These are phyloP conservation scores for Coptodon rendalli DNA, from an alignment of 2,113 vertebrate genomes.

Conservation along the genomic window DNA sequence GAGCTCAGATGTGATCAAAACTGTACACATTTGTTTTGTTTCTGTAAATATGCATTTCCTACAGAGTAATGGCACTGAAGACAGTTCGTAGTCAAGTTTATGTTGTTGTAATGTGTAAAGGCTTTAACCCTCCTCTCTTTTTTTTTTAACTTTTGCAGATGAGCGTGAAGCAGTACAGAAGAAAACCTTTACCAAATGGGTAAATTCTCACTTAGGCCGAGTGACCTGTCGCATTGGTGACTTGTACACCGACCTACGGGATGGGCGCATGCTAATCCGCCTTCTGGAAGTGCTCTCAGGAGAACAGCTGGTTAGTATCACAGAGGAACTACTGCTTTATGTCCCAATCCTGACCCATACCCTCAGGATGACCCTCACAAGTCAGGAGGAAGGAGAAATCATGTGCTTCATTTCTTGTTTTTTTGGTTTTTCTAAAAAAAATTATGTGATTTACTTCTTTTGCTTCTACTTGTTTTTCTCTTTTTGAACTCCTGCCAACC, in stretches of 20 bases:
- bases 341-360: neutral
- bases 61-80: neutral
- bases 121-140: neutral
- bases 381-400: neutral
- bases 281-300: constrained; percentile 90
- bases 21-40: neutral
- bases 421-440: accelerated
- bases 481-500: neutral
- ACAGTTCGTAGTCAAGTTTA: neutral
- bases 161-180: constrained; percentile 93
- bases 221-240: constrained; percentile 88
- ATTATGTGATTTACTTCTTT: neutral
- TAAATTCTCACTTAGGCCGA: constrained; percentile 89
- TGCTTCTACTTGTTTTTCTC: neutral
- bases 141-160: constrained; percentile 64
- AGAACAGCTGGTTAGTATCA: constrained; percentile 84
- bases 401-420: constrained; percentile 2
- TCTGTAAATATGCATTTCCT: neutral
- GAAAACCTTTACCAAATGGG: constrained; percentile 96
- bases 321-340: neutral
- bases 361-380: constrained; percentile 1
- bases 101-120: neutral
- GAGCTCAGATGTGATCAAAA: neutral
- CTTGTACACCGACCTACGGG: constrained; percentile 87
- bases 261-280: constrained; percentile 88